Evolutionary conservation across 2,888 invertebrate genomes (phyloP), one percentile per base, ranked within the genome.

Genomic region (Mythimna ferrago): DNA sequence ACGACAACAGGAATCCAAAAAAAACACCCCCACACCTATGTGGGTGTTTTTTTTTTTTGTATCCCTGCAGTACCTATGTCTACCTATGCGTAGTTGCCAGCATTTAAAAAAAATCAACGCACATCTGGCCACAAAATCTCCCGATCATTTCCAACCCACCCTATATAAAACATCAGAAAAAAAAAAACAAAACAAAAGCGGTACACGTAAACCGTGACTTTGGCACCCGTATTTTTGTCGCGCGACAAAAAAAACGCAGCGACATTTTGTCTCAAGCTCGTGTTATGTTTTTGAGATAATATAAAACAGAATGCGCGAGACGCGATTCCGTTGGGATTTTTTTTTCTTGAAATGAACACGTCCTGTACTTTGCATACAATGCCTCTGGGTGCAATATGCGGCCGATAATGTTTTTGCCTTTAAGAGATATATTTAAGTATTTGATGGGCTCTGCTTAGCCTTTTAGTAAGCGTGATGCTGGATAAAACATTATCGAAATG

Each of bases 341-440:
- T 80, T 82, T 92, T 92, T 89, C 87, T 92, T 87, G 84, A 93
- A 94, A 94, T 93, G 93, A 92, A 95, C 95, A 96, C 93, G 95
- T 94, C 89, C 89, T 82, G 62, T 71, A 73, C 82, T 96, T 96
- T 94, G 96, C 96, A 96, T 96, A 96, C 96, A 96, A 96, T 96
- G 93, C 92, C 76, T 63, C 71, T 86, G 90, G 92, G 94, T 94
- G 95, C 95, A 94, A 94, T 95, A 95, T 94, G 95, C 91, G 86
- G 86, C 68, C 88, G 92, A 93, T 93, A 94, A 94, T 93, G 90
- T 89, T 83, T 72, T 76, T 81, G 79, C 81, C 81, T 80, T 81
- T 80, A 78, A 74, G 84, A 87, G 80, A 85, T 86, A 83, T 83
- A 87, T 86, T 78, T 84, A 81, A 72, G 80, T 72, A 76, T 78